A percentile compares a stretch with the other conserved stretches of the same genome.
Evolutionary conservation across 2,113 vertebrate species (phyloP).

Genomic region (Cettia cetti): DNA sequence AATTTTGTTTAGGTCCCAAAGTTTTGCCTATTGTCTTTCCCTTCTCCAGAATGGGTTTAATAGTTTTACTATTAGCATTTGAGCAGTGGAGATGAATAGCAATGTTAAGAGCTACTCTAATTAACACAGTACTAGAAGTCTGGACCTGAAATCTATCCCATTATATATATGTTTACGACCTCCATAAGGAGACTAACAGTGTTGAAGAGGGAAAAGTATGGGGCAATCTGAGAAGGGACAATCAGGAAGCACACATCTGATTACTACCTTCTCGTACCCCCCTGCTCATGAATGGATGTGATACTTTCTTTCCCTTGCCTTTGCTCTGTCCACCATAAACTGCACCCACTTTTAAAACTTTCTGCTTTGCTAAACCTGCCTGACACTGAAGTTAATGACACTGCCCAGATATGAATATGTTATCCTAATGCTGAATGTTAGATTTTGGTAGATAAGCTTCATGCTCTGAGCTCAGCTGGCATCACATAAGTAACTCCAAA

Average conservation of each 20-base stretch:
- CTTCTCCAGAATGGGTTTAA: background rate
- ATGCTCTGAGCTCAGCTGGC: background rate
- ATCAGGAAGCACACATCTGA: background rate
- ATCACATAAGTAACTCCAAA: background rate
- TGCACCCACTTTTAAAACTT: background rate
- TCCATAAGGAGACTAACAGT: background rate
- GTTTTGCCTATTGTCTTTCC: background rate
- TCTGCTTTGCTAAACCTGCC: background rate
- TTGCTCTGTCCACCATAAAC: background rate
- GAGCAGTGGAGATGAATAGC: background rate
- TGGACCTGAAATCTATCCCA: background rate
- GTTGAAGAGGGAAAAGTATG: background rate
- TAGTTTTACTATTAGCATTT: slow-evolving; percentile 5
- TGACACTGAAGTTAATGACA: background rate
- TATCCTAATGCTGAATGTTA: background rate
- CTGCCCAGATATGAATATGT: background rate
- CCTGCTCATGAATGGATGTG: background rate
- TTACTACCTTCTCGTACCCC: background rate
- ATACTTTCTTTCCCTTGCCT: background rate
- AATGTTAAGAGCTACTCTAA: background rate
- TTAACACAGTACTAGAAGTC: background rate
- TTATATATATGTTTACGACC: background rate
- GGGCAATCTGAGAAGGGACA: background rate
- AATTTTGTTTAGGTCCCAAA: background rate
- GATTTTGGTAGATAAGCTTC: background rate